Percentiles rank a stretch among this genome's conserved stretches.
These are phyloP conservation scores for Athalia rosae DNA, from an alignment of 2,888 invertebrate genomes.

Conservation along the genomic window DNA sequence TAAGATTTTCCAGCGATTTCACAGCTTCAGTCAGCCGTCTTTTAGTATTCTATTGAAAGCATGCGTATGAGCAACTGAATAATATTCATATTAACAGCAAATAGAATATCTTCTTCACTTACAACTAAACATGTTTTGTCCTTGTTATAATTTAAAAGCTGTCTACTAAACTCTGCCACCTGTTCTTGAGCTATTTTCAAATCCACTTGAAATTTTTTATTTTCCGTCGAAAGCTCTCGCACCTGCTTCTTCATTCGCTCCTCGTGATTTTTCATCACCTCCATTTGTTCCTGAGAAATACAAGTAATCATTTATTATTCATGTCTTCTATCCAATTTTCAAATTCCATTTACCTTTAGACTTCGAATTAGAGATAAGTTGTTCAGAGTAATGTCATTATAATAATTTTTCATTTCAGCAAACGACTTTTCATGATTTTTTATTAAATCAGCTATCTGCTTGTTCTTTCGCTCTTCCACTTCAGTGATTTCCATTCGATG, in stretches of 20 bases:
- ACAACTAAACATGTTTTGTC: slow-evolving; percentile 85
- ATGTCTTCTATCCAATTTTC: background rate
- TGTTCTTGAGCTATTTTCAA: slow-evolving; percentile 83
- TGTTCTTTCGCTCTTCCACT: slow-evolving; percentile 93
- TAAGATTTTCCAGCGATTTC: slow-evolving; percentile 79
- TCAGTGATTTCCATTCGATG: slow-evolving; percentile 90
- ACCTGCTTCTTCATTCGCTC: slow-evolving; percentile 84
- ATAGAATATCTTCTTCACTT: slow-evolving; percentile 60
- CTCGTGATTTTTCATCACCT: slow-evolving; percentile 84
- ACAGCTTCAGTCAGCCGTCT: slow-evolving; percentile 71
- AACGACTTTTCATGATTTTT: slow-evolving; percentile 90
- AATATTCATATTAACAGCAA: slow-evolving; percentile 13
- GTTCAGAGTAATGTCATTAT: slow-evolving; percentile 95
- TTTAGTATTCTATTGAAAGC: slow-evolving; percentile 76
- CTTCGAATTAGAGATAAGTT: slow-evolving; percentile 93
- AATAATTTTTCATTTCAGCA: slow-evolving; percentile 94
- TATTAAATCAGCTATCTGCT: slow-evolving; percentile 87
- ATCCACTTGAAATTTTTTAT: slow-evolving; percentile 84
- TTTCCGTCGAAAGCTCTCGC: slow-evolving; percentile 82
- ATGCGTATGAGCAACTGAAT: slow-evolving; percentile 14
- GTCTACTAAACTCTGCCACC: slow-evolving; percentile 83
- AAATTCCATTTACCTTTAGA: slow-evolving; percentile 79
- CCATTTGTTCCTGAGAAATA: slow-evolving; percentile 81
- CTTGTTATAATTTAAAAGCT: slow-evolving; percentile 89
- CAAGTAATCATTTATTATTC: slow-evolving; percentile 4